phyloP scores from a whole-genome alignment of 2,797 vertebrate genomes.

The Crenuchus spilurus region DNA sequence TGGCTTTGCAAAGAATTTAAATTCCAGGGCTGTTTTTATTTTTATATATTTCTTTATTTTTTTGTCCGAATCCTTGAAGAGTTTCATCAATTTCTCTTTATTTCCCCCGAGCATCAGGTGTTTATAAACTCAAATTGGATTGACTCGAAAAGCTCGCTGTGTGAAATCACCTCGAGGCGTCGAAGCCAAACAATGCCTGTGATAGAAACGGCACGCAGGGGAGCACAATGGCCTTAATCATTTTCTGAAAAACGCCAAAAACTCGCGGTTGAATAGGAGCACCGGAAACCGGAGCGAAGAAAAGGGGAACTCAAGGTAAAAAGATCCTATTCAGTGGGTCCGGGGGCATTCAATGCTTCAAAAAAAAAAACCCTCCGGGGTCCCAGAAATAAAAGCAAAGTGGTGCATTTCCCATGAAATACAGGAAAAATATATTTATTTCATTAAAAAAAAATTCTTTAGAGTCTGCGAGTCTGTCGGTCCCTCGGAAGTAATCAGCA shows the following conservation, averaged over 20 bases:
- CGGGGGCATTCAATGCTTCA: background rate
- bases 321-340: conserved; percentile 29
- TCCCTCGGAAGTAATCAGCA: background rate
- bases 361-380: background rate
- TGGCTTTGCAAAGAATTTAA: background rate
- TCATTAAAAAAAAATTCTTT: background rate
- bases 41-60: conserved; percentile 1
- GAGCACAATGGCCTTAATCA: conserved; percentile 46
- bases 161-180: conserved; percentile 60
- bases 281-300: conserved; percentile 46
- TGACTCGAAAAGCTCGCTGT: conserved; percentile 61
- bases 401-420: background rate
- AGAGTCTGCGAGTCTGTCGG: background rate
- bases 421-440: background rate
- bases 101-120: conserved; percentile 56
- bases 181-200: conserved; percentile 56
- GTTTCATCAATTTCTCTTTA: conserved; percentile 40
- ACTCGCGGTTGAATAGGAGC: conserved; percentile 16
- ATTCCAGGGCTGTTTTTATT: background rate
- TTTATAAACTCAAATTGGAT: conserved; percentile 65
- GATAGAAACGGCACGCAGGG: conserved; percentile 29
- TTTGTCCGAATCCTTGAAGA: conserved; percentile 8
- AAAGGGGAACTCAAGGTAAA: conserved; percentile 40
- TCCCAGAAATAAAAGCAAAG: background rate
- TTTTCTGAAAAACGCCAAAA: conserved; percentile 3